phyloP scores from a whole-genome alignment of 2,888 invertebrate species.

The Drosophila cracens region DNA sequence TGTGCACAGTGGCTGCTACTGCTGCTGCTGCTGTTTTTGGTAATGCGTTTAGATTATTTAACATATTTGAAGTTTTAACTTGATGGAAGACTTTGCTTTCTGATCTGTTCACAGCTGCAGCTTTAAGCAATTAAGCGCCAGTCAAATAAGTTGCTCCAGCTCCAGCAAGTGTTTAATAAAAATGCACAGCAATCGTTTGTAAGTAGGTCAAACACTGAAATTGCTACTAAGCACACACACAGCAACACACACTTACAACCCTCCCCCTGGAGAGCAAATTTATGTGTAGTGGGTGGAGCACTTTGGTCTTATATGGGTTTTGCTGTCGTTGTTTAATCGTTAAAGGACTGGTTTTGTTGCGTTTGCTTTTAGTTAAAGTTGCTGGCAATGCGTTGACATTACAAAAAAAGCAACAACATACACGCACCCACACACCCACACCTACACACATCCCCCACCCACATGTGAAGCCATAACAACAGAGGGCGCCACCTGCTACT shows the following conservation, averaged over 20 bases:
- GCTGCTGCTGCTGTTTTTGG: conserved; percentile 38
- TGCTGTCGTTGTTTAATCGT: conserved; percentile 74
- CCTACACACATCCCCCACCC: conserved; percentile 5
- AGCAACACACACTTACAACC: conserved; percentile 13
- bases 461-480: conserved; percentile 49
- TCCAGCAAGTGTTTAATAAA: conserved; percentile 68
- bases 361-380: conserved; percentile 44
- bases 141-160: conserved; percentile 24
- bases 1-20: conserved; percentile 47
- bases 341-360: conserved; percentile 53
- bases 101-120: background rate
- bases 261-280: conserved; percentile 44
- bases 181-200: conserved; percentile 32
- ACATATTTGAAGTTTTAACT: conserved; percentile 62
- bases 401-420: conserved; percentile 11
- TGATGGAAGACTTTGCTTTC: conserved; percentile 14
- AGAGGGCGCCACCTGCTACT: conserved; percentile 68
- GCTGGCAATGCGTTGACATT: conserved; percentile 55
- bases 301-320: conserved; percentile 45
- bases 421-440: conserved; percentile 5
- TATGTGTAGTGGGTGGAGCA: conserved; percentile 42
- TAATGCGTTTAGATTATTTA: conserved; percentile 80
- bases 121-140: conserved; percentile 50
- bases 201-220: conserved; percentile 78
- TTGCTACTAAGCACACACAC: conserved; percentile 48